Evolutionary conservation across 2,797 vertebrate species (phyloP).

Genomic region (Sebastes hopkinsi): DNA sequence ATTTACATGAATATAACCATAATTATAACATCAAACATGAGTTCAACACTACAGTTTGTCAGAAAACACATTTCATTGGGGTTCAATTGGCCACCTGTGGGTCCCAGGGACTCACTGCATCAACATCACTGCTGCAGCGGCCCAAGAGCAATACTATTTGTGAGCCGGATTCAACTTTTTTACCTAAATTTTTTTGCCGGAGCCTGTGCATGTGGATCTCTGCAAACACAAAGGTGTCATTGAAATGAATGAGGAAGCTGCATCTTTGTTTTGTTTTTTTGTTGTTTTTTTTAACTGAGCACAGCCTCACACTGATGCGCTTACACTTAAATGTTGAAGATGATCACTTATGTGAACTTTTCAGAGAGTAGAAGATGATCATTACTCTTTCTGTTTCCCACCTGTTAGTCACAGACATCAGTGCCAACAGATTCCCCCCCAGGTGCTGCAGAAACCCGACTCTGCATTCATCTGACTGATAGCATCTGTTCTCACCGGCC

Average conservation of each 20-base stretch:
- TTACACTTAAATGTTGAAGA: background rate
- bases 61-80: too few species aligned
- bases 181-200: too few species aligned
- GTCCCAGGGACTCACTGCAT: too few species aligned
- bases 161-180: too few species aligned
- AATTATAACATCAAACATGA: too few species aligned
- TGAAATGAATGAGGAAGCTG: background rate
- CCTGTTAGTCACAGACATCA: background rate
- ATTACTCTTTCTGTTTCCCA: background rate
- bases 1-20: too few species aligned
- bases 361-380: background rate
- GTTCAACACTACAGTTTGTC: too few species aligned
- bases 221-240: background rate
- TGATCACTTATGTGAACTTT: background rate
- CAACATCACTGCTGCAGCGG: too few species aligned
- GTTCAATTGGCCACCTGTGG: too few species aligned
- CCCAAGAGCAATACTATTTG: too few species aligned
- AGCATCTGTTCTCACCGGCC: background rate
- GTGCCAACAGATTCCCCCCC: background rate
- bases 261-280: background rate
- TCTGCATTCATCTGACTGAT: slow-evolving; percentile 8
- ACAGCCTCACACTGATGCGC: background rate
- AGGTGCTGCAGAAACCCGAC: slow-evolving; percentile 14
- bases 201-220: too few species aligned
- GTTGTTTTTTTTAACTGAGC: background rate